These are phyloP conservation scores for Hylaeus anthracinus DNA, from an alignment of 1,140 invertebrate species.

Conservation along the genomic window DNA sequence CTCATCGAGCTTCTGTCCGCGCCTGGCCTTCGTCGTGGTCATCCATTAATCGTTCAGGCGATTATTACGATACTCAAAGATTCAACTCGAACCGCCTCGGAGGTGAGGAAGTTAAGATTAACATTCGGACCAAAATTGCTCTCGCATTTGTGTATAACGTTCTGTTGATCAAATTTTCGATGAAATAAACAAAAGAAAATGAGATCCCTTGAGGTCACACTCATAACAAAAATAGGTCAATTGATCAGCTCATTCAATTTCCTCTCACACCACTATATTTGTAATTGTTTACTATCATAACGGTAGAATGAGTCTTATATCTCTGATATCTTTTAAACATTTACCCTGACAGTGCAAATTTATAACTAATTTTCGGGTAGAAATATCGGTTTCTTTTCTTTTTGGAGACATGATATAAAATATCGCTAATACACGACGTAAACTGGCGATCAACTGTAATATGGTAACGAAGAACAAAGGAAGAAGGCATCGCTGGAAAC, in stretches of 20 bases:
- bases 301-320: background rate
- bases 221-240: too few species aligned
- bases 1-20: conserved; percentile 36
- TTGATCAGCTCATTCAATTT: too few species aligned
- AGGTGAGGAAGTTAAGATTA: conserved; percentile 38
- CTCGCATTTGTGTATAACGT: too few species aligned
- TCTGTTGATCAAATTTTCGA: too few species aligned
- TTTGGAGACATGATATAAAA: background rate
- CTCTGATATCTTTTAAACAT: background rate
- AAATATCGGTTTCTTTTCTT: background rate
- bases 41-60: conserved; percentile 57
- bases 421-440: background rate
- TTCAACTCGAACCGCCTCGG: conserved; percentile 15
- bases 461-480: background rate
- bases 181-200: too few species aligned
- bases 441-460: background rate
- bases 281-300: background rate
- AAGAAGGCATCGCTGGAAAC: background rate
- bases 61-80: conserved; percentile 50
- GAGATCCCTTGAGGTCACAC: too few species aligned
- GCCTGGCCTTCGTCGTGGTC: background rate
- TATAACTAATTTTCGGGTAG: background rate
- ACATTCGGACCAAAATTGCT: too few species aligned
- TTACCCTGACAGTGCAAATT: background rate
- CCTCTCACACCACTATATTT: background rate